Evolutionary conservation across 2,888 invertebrate species (phyloP).

Genomic region (Polydesmus complanatus): DNA sequence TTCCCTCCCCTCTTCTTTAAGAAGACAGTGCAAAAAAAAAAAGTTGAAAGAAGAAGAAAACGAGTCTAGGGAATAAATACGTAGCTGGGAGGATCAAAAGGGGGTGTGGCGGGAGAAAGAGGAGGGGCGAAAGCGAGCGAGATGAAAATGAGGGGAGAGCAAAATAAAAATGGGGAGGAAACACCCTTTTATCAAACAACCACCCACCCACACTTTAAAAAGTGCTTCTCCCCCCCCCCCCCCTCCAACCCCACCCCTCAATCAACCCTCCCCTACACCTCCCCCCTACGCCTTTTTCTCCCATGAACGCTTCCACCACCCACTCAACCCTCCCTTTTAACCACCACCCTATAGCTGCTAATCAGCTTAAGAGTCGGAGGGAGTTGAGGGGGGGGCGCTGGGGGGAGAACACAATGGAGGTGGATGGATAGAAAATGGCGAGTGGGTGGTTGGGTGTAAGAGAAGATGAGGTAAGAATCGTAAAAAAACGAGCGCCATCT

Average conservation of each 20-base stretch:
- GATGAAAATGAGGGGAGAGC: no score
- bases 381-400: background rate
- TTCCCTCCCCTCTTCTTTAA: no score
- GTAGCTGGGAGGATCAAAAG: background rate
- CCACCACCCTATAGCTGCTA: background rate
- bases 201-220: background rate
- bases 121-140: background rate
- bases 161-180: background rate
- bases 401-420: background rate
- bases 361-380: background rate
- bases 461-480: background rate
- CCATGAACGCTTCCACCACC: background rate
- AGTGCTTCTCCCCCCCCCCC: background rate
- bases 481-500: background rate
- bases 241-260: background rate
- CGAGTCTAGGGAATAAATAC: no score
- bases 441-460: background rate
- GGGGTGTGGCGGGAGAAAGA: background rate
- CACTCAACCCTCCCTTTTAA: background rate
- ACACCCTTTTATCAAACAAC: background rate
- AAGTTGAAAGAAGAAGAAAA: no score
- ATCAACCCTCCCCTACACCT: background rate
- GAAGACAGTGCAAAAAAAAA: no score
- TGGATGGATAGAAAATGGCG: background rate
- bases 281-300: background rate